Conservation (phyloP, 30 jellyfish, hydroid and myxozoan species). For the Nemopilema nomurai region DNA sequence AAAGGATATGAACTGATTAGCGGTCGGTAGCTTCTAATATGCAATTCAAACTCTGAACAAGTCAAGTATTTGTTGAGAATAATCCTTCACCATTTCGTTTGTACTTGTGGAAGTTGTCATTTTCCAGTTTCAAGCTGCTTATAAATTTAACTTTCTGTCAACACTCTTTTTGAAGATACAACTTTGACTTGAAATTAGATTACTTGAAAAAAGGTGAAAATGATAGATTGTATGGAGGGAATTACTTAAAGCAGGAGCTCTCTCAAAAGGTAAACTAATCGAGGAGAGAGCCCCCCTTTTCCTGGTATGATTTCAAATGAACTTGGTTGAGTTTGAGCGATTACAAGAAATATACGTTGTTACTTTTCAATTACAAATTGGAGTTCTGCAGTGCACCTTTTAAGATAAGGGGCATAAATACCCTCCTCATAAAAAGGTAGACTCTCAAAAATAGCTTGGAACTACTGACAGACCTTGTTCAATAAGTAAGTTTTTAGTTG, state of each 20-base stretch:
- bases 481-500: too few relatives aligned
- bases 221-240: neutral
- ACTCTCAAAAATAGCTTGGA: neutral
- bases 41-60: too few relatives aligned
- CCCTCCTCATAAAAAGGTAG: conserved; percentile 1
- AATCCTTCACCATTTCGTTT: too few relatives aligned
- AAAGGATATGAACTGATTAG: too few relatives aligned
- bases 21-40: too few relatives aligned
- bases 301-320: conserved; percentile 16
- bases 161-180: too few relatives aligned
- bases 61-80: too few relatives aligned
- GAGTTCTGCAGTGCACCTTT: conserved; percentile 11
- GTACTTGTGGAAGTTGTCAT: too few relatives aligned
- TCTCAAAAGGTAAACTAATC: neutral
- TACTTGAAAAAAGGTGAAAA: neutral
- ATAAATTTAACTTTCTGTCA: too few relatives aligned
- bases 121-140: too few relatives aligned
- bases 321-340: conserved; percentile 5
- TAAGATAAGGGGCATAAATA: conserved; percentile 1
- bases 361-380: conserved; percentile 1
- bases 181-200: too few relatives aligned
- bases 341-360: conserved; percentile 16
- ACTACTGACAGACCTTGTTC: too few relatives aligned
- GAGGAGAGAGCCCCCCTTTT: neutral
- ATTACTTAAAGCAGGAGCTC: neutral